These are phyloP conservation scores for Neosilurus mollespiculum DNA, from an alignment of 2,797 vertebrate genomes.

Conservation along the genomic window DNA sequence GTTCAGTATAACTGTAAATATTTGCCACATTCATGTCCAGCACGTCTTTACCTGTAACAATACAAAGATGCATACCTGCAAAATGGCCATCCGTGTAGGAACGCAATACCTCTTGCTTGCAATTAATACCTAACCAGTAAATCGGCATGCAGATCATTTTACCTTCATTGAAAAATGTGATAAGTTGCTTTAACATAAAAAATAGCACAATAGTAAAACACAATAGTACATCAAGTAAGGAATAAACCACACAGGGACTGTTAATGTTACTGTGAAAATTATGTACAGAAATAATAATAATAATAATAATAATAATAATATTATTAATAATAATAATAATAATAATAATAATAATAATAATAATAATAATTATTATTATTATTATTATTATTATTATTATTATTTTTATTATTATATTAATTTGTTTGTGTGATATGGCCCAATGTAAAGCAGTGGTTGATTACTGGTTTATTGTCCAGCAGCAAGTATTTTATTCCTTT, in stretches of 20 bases:
- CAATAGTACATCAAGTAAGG: neutral
- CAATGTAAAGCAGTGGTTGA: neutral
- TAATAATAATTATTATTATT: too few relatives aligned
- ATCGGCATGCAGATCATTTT: neutral
- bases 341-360: too few relatives aligned
- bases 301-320: too few relatives aligned
- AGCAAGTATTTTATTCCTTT: neutral
- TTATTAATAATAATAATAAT: too few relatives aligned
- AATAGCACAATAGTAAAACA: neutral
- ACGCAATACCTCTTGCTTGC: neutral
- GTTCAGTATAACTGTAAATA: too few relatives aligned
- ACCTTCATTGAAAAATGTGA: neutral
- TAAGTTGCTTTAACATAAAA: neutral
- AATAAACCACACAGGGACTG: neutral
- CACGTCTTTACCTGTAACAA: conserved; percentile 6
- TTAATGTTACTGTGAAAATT: neutral
- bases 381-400: too few relatives aligned
- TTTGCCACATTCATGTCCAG: neutral
- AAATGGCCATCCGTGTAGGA: neutral
- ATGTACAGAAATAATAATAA: neutral
- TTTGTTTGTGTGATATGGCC: neutral
- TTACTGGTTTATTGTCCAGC: neutral
- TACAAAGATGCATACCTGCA: neutral
- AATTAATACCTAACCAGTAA: neutral
- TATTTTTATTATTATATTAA: too few relatives aligned